Evolutionary conservation across 2,797 vertebrate genomes (phyloP).

Genomic region (Microtus obscurus): DNA sequence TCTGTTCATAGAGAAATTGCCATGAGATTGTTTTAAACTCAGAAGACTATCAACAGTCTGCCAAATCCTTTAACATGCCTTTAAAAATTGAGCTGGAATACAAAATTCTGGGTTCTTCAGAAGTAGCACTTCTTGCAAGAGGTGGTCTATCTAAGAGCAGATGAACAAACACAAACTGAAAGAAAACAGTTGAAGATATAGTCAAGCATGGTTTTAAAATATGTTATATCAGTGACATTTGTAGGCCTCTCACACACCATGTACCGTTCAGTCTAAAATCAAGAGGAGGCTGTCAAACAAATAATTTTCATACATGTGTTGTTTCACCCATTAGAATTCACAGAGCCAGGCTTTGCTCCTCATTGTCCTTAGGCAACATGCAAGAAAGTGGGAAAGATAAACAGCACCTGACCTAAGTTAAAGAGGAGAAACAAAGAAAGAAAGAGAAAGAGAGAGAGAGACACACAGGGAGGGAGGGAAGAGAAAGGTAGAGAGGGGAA

Average conservation of each 20-base stretch:
- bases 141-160: neutral
- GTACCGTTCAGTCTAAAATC: conserved; percentile 7
- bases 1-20: conserved; percentile 6
- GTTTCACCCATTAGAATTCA: neutral
- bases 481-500: neutral
- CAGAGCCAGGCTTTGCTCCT: neutral
- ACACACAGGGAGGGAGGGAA: too few relatives aligned
- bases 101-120: neutral
- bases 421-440: neutral
- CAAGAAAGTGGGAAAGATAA: conserved; percentile 34
- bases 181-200: neutral
- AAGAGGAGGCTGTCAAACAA: neutral
- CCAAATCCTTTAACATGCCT: neutral
- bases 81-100: neutral
- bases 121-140: conserved; percentile 32
- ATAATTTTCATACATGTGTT: neutral
- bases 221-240: neutral
- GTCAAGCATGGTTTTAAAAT: neutral
- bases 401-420: conserved; percentile 31
- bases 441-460: neutral
- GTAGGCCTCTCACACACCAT: neutral
- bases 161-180: neutral
- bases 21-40: neutral
- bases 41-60: neutral
- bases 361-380: neutral